phyloP scores from a whole-genome alignment of 1,140 invertebrate genomes.

The Aricia agestis region DNA sequence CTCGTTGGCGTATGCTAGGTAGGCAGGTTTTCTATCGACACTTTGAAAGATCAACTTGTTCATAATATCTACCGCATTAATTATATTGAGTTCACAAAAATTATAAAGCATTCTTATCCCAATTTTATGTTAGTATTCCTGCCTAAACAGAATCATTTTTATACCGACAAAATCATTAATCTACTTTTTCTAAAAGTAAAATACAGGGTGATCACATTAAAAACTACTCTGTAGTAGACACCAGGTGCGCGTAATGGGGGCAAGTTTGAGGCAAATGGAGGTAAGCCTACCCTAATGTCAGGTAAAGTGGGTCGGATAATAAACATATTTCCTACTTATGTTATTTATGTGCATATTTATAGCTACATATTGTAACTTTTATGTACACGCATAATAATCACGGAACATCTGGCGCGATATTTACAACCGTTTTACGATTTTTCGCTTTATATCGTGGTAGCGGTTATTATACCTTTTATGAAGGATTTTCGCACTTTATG shows the following conservation, averaged over 20 bases:
- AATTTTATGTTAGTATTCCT: no score
- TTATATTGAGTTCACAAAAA: no score
- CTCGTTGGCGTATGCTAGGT: no score
- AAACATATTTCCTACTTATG: not conserved
- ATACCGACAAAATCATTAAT: no score
- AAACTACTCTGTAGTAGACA: not conserved
- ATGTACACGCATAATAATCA: not conserved
- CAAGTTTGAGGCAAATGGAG: not conserved
- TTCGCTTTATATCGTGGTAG: not conserved
- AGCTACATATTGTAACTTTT: not conserved
- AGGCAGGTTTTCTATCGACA: no score
- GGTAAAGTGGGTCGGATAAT: not conserved
- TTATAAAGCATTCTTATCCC: no score
- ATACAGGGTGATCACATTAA: not conserved
- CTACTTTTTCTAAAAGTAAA: not conserved
- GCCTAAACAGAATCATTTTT: no score
- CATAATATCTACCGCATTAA: no score
- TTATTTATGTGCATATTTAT: conserved; percentile 1
- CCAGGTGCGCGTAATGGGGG: not conserved
- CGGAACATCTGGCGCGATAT: not conserved
- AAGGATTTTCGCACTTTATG: no score
- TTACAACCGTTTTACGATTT: conserved; percentile 1
- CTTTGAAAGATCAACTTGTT: no score
- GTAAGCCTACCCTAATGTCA: not conserved
- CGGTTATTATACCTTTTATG: not conserved